Evolutionary conservation across 2,888 invertebrate species (phyloP), one percentile per base, ranked within the genome.

Genomic region (Sesia bembeciformis): DNA sequence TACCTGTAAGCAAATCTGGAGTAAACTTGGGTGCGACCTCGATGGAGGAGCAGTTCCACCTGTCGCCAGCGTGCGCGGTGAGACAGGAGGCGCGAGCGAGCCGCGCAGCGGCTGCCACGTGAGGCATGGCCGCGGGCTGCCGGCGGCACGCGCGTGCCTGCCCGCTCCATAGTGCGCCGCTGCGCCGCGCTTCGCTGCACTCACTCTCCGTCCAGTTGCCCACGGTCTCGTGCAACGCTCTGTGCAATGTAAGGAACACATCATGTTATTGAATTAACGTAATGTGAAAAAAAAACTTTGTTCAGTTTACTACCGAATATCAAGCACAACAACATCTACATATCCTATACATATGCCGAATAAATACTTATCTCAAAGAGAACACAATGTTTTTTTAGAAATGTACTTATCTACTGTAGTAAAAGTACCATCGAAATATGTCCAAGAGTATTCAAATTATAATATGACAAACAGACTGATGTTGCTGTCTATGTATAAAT

Each of bases 11-110:
- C 60, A 96, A 84, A 78, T 96, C 96, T 4, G 94, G 93, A n/a
- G 93, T 91, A 63, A 93, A 92, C 64, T 91, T 90, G 0, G 96
- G 96, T 0, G 95, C 94, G 39, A 89, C 87, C 49, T 91, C 90
- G 54, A 95, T 90, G 51, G 94, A 93, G 57, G 95, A 94, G 82
- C 96, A 96, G 84, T 96, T 96, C 96, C 96, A 96, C 57, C 96
- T 86, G 59, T 94, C 90, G 66, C 94, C 92, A 40, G 90, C 88
- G 80, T 96, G 95, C 39, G 93, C 91, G 60, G 90, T 82, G 76
- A 93, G 93, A 79, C 96, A 96, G 52, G 94, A 93, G 58, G 91
- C 84, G 53, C 93, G 90, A 4, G 95, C 92, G 56, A 93, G 85
- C 46, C 90, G 86, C 4, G 95, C 94, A 0, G 96, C 95, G 53